These are phyloP conservation scores for Sarcophilus harrisii DNA, from an alignment of 2,797 vertebrate species.

Conservation along the genomic window DNA sequence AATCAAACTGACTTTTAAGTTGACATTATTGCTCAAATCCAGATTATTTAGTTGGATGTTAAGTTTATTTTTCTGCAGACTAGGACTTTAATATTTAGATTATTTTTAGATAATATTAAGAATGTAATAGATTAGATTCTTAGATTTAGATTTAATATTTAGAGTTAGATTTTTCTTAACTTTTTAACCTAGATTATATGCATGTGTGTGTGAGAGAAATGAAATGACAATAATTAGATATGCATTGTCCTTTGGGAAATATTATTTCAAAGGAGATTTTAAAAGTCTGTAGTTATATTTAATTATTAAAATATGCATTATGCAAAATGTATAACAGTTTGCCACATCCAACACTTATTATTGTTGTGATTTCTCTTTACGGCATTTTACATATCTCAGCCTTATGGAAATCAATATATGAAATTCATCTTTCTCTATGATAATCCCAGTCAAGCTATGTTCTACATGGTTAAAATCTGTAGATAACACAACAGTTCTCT, in stretches of 20 bases:
- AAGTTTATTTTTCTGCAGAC: constrained; percentile 22
- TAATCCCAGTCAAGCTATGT: background rate
- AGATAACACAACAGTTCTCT: background rate
- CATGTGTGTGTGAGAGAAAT: background rate
- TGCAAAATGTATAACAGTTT: background rate
- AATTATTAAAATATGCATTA: background rate
- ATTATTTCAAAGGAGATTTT: background rate
- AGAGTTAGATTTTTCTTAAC: background rate
- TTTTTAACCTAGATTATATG: background rate
- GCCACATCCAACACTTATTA: background rate
- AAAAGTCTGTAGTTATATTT: background rate
- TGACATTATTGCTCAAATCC: constrained; percentile 11
- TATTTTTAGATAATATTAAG: background rate
- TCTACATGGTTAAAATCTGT: background rate
- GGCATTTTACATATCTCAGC: background rate
- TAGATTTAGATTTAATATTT: background rate
- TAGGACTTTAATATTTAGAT: background rate
- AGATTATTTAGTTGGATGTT: constrained; percentile 14
- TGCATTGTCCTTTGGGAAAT: background rate
- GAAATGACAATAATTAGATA: background rate
- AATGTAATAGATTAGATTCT: no score
- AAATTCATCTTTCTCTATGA: background rate
- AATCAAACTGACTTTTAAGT: constrained; percentile 10
- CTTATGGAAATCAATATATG: background rate
- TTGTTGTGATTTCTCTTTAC: background rate